phyloP scores from a whole-genome alignment of 1,140 invertebrate genomes.

The Caenorhabditis tropicalis region DNA sequence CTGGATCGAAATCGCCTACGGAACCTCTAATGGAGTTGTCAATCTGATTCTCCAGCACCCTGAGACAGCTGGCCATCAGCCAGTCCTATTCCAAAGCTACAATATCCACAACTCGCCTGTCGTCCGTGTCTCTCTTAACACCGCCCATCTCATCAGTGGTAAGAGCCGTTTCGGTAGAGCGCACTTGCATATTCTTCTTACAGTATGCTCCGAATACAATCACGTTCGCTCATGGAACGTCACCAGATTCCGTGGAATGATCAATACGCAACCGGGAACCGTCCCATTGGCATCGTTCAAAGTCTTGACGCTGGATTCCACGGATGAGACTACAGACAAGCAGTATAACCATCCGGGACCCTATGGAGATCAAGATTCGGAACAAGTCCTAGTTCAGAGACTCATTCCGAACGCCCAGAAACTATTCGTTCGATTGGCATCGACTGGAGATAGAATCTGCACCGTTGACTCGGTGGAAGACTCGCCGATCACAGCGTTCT shows the following conservation, averaged over 20 bases:
- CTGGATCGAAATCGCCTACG: slow-evolving; percentile 99
- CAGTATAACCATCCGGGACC: slow-evolving; percentile 79
- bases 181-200: slow-evolving; percentile 49
- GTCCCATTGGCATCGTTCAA: slow-evolving; percentile 95
- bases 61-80: slow-evolving; percentile 94
- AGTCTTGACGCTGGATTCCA: slow-evolving; percentile 86
- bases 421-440: slow-evolving; percentile 89
- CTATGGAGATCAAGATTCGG: slow-evolving; percentile 95
- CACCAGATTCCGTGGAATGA: slow-evolving; percentile 89
- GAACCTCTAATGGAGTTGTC: slow-evolving; percentile 91
- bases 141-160: slow-evolving; percentile 91
- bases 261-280: slow-evolving; percentile 94
- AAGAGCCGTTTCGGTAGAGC: neutral
- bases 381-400: slow-evolving; percentile 96
- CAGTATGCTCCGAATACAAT: slow-evolving; percentile 94
- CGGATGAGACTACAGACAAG: slow-evolving; percentile 82
- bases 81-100: slow-evolving; percentile 96
- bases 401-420: slow-evolving; percentile 94
- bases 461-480: slow-evolving; percentile 81
- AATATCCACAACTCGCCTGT: slow-evolving; percentile 95
- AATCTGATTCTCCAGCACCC: slow-evolving; percentile 97
- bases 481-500: slow-evolving; percentile 92
- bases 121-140: slow-evolving; percentile 91
- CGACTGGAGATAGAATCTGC: slow-evolving; percentile 82
- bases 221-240: slow-evolving; percentile 96